phyloP scores from a whole-genome alignment of 1,140 invertebrate species.

The Littorina saxatilis region DNA sequence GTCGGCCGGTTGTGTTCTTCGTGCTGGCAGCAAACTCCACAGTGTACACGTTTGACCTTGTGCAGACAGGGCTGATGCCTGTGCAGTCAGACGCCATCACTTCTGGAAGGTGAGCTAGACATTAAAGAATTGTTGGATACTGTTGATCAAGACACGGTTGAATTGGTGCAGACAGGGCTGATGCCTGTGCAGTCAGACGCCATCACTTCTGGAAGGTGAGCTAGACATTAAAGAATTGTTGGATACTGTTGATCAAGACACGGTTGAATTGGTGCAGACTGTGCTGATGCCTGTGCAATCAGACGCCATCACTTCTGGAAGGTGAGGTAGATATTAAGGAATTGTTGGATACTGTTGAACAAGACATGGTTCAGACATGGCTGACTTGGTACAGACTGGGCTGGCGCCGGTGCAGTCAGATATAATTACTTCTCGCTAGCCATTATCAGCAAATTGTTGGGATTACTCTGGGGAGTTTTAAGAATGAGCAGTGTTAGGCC shows the following conservation, averaged over 20 bases:
- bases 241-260: too few species aligned
- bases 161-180: constrained; percentile 78
- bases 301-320: constrained; percentile 69
- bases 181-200: constrained; percentile 75
- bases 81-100: constrained; percentile 74
- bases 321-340: too few species aligned
- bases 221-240: too few species aligned
- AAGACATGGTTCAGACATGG: too few species aligned
- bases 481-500: too few species aligned
- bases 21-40: constrained; percentile 78
- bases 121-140: too few species aligned
- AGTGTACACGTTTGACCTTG: constrained; percentile 80
- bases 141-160: too few species aligned
- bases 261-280: constrained; percentile 80
- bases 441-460: too few species aligned
- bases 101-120: not conserved
- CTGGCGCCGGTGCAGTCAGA: constrained; percentile 75
- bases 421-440: constrained; percentile 59
- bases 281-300: constrained; percentile 75
- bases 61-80: constrained; percentile 77
- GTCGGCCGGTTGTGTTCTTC: constrained; percentile 80
- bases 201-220: constrained; percentile 50
- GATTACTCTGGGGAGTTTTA: too few species aligned
- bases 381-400: constrained; percentile 79
- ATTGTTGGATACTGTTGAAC: too few species aligned